These are phyloP conservation scores for Trachymyrmex septentrionalis DNA, from an alignment of 1,140 invertebrate species.

Conservation along the genomic window DNA sequence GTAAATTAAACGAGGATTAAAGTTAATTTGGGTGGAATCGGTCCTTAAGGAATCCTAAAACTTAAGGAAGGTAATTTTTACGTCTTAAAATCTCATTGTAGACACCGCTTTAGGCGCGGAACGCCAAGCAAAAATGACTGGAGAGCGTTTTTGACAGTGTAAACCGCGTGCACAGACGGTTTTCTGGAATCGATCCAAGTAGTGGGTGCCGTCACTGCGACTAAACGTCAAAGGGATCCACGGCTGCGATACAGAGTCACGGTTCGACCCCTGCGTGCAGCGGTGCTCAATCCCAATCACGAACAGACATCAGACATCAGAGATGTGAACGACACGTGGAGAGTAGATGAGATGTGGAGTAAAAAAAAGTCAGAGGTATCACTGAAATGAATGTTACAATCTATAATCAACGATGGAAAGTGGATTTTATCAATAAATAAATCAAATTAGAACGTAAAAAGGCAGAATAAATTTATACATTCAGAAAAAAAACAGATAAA, in stretches of 20 bases:
- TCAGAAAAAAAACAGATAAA: background rate
- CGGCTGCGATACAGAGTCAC: conserved; percentile 1
- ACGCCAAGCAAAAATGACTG: background rate
- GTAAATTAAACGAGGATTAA: no score
- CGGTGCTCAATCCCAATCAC: conserved; percentile 13
- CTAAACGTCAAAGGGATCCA: conserved; percentile 43
- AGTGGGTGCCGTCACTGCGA: background rate
- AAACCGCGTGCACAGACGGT: conserved; percentile 13
- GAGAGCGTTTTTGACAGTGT: conserved; percentile 32
- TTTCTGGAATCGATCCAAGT: conserved; percentile 62
- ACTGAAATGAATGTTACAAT: background rate
- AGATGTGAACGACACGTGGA: conserved; percentile 29
- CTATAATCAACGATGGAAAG: background rate
- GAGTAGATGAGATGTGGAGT: background rate
- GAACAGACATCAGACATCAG: background rate
- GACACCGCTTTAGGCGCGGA: background rate
- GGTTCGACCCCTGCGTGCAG: conserved; percentile 8
- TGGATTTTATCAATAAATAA: background rate
- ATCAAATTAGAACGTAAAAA: background rate
- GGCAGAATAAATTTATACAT: background rate
- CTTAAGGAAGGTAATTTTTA: no score
- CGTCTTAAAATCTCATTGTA: no score
- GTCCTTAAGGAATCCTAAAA: no score
- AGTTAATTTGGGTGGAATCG: no score
- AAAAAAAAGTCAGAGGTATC: background rate